These are phyloP conservation scores for Platynereis dumerilii DNA, from an alignment of 2,888 invertebrate species.

Conservation along the genomic window DNA sequence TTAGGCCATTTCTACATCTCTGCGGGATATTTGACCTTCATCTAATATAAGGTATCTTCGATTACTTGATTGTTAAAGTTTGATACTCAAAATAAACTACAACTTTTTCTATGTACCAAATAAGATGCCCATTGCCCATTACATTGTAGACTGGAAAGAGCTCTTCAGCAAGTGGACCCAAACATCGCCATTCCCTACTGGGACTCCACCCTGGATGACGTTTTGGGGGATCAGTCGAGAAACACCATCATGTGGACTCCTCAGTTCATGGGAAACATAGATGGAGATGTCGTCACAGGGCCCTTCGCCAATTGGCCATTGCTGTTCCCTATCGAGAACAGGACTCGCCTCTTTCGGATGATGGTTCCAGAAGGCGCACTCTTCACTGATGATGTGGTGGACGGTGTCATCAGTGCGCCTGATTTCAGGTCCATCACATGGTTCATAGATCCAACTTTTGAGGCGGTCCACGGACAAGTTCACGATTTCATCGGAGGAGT, in stretches of 20 bases:
- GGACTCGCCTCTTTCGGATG: background rate
- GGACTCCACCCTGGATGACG: background rate
- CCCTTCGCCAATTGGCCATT: background rate
- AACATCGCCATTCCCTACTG: background rate
- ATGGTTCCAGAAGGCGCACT: background rate
- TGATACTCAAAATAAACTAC: too few species aligned
- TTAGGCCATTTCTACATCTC: too few species aligned
- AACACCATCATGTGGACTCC: background rate
- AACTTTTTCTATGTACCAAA: too few species aligned
- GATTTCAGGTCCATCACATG: background rate
- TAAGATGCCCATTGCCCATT: too few species aligned
- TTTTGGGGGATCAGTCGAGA: background rate
- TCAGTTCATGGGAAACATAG: background rate
- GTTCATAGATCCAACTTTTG: conserved; percentile 4
- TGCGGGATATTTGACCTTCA: too few species aligned
- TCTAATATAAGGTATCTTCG: too few species aligned
- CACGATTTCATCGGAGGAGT: background rate
- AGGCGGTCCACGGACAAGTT: background rate
- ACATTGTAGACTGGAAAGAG: background rate
- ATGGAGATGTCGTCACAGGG: background rate
- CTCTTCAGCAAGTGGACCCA: background rate
- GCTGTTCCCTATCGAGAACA: background rate
- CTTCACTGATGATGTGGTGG: background rate
- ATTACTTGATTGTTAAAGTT: too few species aligned
- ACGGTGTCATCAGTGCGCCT: background rate